Evolutionary conservation across 2,113 vertebrate genomes (phyloP), one percentile per base, ranked within the genome.

Genomic region (Leptosomus discolor): DNA sequence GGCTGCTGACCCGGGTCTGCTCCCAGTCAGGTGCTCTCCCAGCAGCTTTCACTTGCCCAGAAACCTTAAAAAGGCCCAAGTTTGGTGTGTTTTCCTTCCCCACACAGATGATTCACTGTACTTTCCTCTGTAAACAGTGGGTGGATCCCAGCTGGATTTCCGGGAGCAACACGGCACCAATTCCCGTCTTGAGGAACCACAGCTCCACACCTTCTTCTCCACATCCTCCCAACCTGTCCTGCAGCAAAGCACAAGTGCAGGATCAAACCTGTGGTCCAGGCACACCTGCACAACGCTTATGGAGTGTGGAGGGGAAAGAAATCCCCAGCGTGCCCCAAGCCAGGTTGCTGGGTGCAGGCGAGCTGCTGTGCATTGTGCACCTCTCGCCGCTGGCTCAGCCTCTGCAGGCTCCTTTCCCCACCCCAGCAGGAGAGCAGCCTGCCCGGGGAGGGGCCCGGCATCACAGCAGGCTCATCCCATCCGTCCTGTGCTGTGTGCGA

Each of bases 121-220:
- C 61, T 87, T 75, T 63, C 64, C 85, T 79, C 43, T 23, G 57
- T 90, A 96, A 96, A 79, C 81, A 85, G 87, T 90, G 91, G 94
- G 95, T 96, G 95, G 94, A 64, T 92, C 87, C 90, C 74, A 6
- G 65, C 21, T 91, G 94, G 84, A 94, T 97, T 96, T 97, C 93
- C 94, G 60, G 84, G 80, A 95, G 50, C 2, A 0, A 4, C 58
- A 6, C 4, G 0, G n/a, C 50, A 1, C 24, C 4, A 1, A 50
- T 84, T 96, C 83, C 76, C 1, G 26, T 54, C 48, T 30, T 27
- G 16, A 48, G 64, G 46, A 81, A n/a, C 37, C 1, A 3, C 2
- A 6, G 36, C 80, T 78, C 58, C 3, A 0, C 2, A 0, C 36
- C 60, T 83, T 23, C 46, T 87, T 46, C 60, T 82, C 21, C 65